These are phyloP conservation scores for Polypterus bichir DNA, from an alignment of 2,113 vertebrate species.

Conservation along the genomic window DNA sequence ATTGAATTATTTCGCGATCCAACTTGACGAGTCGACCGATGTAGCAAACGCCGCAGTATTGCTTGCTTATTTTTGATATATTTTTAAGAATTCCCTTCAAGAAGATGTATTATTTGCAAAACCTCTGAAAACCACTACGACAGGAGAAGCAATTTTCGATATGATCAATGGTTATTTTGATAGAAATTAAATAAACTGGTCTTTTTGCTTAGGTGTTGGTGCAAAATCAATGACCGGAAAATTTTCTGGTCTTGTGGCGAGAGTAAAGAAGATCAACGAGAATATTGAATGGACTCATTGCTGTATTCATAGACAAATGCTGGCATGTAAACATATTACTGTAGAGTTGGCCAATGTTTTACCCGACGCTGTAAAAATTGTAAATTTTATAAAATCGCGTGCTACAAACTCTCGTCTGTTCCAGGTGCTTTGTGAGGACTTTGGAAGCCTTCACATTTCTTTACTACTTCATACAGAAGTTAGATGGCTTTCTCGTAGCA, in stretches of 20 bases:
- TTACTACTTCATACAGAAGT: too few relatives aligned
- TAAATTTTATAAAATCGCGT: too few relatives aligned
- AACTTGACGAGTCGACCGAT: constrained; percentile 33
- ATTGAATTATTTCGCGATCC: constrained; percentile 30
- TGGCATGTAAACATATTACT: too few relatives aligned
- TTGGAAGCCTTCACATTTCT: too few relatives aligned
- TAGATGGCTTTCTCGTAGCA: too few relatives aligned
- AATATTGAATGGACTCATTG: too few relatives aligned
- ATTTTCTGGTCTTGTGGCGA: constrained; percentile 25
- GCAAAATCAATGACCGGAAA: constrained; percentile 31
- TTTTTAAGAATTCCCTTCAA: constrained; percentile 29
- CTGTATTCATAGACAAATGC: too few relatives aligned
- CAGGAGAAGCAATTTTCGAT: constrained; percentile 32
- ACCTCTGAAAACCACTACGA: constrained; percentile 30
- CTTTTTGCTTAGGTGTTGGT: constrained; percentile 33
- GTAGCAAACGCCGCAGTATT: constrained; percentile 31
- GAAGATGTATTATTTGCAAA: constrained; percentile 32
- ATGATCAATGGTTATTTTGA: constrained; percentile 32
- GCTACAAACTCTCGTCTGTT: too few relatives aligned
- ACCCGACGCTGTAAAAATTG: too few relatives aligned
- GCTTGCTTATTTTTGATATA: constrained; percentile 30
- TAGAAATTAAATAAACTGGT: constrained; percentile 30
- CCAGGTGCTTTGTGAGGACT: too few relatives aligned
- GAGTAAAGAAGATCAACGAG: too few relatives aligned
- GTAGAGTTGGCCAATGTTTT: too few relatives aligned